Base-by-base conservation (phyloP, 2,888 invertebrate genomes). In the Parnassius mnemosyne region DNA sequence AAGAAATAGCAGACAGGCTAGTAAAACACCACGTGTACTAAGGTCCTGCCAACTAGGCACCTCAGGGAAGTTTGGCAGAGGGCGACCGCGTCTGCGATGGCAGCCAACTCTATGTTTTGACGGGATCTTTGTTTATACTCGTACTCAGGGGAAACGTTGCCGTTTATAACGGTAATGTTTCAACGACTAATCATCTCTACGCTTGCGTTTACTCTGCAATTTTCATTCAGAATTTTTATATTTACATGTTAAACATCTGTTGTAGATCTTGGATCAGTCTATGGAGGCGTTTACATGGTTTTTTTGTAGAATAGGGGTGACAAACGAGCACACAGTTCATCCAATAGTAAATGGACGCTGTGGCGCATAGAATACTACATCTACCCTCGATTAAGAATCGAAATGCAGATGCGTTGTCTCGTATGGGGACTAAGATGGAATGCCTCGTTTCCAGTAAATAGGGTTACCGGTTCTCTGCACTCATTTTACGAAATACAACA, bases 21-120 rank as follows among this genome's bases (percentile, higher is more conserved):
- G 34, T 34, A 34, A 68, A 72, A 76, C 73, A 71, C 75, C 77
- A 76, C 74, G 73, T 75, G 75, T 54, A 54, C 61, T 59, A 66
- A 71, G 85, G 80, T 84, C 86, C 87, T 86, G 87, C 80, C 81
- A 86, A 79, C 76, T 81, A 79, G 77, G 72, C 67, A 70, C 75
- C 73, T 73, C 60, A 47, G 47, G 53, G 51, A 13, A 57, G 53
- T 42, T 76, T 79, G 79, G 79, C 79, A 78, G 68, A 57, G 66
- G 63, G 65, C 66, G 53, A 71, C 65, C 69, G 66, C 70, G 83
- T 81, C 81, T 82, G 77, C 72, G 72, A 66, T 60, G 61, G 67
- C 70, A 71, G 75, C 75, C 75, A 71, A 76, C 69, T 69, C 69
- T 65, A 68, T 85, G 86, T 85, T 85, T 74, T 85, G 85, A 80